These are phyloP conservation scores for Himalopsyche anomala DNA, from an alignment of 2,888 invertebrate genomes.

Conservation along the genomic window DNA sequence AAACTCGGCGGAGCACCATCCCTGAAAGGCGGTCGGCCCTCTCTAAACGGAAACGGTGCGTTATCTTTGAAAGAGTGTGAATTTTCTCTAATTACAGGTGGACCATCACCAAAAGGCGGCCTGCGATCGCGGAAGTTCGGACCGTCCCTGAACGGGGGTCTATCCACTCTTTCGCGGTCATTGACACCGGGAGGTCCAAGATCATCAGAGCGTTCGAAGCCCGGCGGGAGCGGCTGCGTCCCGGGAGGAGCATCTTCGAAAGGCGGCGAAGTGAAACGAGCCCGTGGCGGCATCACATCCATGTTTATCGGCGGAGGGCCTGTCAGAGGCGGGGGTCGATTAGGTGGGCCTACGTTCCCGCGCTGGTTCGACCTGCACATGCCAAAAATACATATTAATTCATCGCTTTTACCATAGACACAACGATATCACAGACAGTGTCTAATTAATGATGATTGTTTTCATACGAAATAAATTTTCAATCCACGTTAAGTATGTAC, in stretches of 20 bases:
- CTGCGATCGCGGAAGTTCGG: constrained; percentile 71
- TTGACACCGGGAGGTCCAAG: constrained; percentile 70
- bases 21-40: constrained; percentile 70
- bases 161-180: constrained; percentile 69
- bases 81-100: constrained; percentile 66
- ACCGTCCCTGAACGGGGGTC: constrained; percentile 70
- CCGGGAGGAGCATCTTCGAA: constrained; percentile 80
- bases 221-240: constrained; percentile 80
- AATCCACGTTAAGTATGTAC: neutral
- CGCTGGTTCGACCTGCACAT: constrained; percentile 71
- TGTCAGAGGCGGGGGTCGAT: constrained; percentile 66
- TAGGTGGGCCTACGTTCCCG: constrained; percentile 46
- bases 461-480: neutral
- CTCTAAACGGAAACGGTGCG: constrained; percentile 51
- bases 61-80: constrained; percentile 72
- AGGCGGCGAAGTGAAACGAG: constrained; percentile 72
- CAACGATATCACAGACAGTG: no score
- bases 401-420: neutral
- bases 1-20: constrained; percentile 64
- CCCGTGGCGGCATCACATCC: constrained; percentile 68
- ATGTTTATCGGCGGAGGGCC: constrained; percentile 61
- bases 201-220: constrained; percentile 77
- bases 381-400: constrained; percentile 55
- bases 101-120: constrained; percentile 68
- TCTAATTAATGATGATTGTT: neutral